Evolutionary conservation across 2,113 vertebrate species (phyloP), one percentile per base, ranked within the genome.

Genomic region (Alethe diademata): DNA sequence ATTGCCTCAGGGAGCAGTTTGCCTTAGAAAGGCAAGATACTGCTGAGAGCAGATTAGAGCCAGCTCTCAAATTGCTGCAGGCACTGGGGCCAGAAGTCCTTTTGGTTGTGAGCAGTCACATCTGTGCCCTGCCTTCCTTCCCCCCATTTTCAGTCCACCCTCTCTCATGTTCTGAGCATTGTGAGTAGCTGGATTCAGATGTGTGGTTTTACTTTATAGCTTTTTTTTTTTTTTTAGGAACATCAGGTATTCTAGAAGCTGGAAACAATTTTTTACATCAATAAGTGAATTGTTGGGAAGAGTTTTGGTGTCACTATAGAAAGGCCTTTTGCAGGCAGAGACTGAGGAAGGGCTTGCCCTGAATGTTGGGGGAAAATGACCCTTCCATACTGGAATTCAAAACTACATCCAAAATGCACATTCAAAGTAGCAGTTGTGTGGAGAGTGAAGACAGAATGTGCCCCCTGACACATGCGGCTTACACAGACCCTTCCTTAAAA

Each of bases 1-100:
- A 95, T 84, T 84, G 74, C 91, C 31, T 88, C n/a, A 19, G 66
- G 94, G 86, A 79, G 45, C 74, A 65, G 58, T 79, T 90, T 90
- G 71, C 53, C 57, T 85, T 51, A 51, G 88, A 90, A 31, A 90
- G 78, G 36, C 66, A 82, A 88, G 75, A 48, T 36, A 51, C 36
- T 75, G 66, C 81, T 67, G 69, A 78, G 54, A 51, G 60, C 48
- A 81, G 74, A 90, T 92, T 42, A 88, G 36, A 90, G 43, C 35
- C 70, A 67, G 22, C 0, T 85, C 51, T 38, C 12, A 85, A 79
- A 94, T 35, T 64, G 48, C 70, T 88, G 24, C 62, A 67, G 53
- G 71, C 48, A 50, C 3, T 22, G 14, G 26, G 62, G 66, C 12
- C 22, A 60, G 36, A 25, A 92, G 47, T 8, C 19, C 12, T 50